phyloP scores from a whole-genome alignment of 1,140 invertebrate species.

The Meloidogyne exigua region DNA sequence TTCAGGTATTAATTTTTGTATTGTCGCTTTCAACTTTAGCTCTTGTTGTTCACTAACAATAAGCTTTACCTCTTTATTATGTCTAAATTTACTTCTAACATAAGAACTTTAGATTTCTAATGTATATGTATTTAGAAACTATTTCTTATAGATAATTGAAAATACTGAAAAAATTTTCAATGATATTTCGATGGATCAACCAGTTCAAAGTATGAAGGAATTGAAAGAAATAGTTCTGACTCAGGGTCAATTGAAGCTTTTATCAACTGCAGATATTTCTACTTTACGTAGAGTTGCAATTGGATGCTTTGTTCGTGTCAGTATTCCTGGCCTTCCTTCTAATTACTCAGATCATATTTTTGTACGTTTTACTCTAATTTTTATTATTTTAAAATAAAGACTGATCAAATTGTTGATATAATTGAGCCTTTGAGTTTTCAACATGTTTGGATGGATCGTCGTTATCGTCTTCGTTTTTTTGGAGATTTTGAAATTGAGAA shows the following conservation, averaged over 20 bases:
- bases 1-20: background rate
- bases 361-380: background rate
- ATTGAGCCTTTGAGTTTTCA: slow-evolving; percentile 17
- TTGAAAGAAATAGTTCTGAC: slow-evolving; percentile 20
- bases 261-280: background rate
- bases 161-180: background rate
- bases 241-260: slow-evolving; percentile 16
- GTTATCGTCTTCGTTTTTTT: slow-evolving; percentile 10
- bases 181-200: background rate
- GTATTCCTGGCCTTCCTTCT: slow-evolving; percentile 11
- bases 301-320: slow-evolving; percentile 24
- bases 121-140: no score
- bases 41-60: no score
- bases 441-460: slow-evolving; percentile 23
- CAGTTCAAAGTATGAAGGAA: slow-evolving; percentile 10
- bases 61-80: no score
- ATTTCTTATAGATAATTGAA: background rate
- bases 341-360: slow-evolving; percentile 15
- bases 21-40: no score
- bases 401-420: slow-evolving; percentile 20
- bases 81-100: no score
- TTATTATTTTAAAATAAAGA: background rate
- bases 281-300: background rate
- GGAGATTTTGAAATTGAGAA: slow-evolving; percentile 24
- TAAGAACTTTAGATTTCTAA: no score